phyloP scores from a whole-genome alignment of 2,888 invertebrate species.

The Drosophila kambysellisi region DNA sequence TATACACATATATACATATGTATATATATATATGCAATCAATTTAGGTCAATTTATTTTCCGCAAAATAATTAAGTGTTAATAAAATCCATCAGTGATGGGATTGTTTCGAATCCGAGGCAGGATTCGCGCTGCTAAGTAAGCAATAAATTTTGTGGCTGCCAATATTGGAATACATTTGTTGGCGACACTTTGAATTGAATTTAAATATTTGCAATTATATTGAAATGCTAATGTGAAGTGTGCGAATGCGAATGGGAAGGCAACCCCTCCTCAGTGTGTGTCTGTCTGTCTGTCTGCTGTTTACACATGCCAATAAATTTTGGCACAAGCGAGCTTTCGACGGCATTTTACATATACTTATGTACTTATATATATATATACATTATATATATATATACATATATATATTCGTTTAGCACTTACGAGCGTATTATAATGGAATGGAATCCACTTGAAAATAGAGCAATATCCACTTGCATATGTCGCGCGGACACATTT shows the following conservation, averaged over 20 bases:
- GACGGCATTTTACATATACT: constrained; percentile 35
- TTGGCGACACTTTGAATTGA: constrained; percentile 41
- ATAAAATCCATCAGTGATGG: constrained; percentile 4
- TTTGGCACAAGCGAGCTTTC: constrained; percentile 54
- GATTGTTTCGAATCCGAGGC: not conserved
- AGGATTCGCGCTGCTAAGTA: not conserved
- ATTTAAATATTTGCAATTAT: constrained; percentile 80
- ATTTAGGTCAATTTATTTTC: not conserved
- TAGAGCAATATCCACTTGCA: constrained; percentile 78
- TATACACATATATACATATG: not conserved
- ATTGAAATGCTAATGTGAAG: constrained; percentile 66
- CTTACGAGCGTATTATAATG: constrained; percentile 34
- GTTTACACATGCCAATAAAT: constrained; percentile 72
- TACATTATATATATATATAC: not conserved
- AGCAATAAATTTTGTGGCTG: constrained; percentile 38
- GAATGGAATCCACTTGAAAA: constrained; percentile 66
- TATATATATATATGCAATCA: not conserved
- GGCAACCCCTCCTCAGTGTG: constrained; percentile 4
- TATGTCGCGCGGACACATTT: constrained; percentile 75
- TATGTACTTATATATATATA: not conserved
- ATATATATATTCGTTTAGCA: not conserved
- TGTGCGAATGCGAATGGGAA: constrained; percentile 15
- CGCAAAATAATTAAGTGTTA: constrained; percentile 8
- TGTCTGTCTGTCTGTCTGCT: constrained; percentile 23
- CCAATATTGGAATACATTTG: constrained; percentile 25